phyloP scores from a whole-genome alignment of 2,113 vertebrate genomes.

The Pseudolaguvia tuberculata region DNA sequence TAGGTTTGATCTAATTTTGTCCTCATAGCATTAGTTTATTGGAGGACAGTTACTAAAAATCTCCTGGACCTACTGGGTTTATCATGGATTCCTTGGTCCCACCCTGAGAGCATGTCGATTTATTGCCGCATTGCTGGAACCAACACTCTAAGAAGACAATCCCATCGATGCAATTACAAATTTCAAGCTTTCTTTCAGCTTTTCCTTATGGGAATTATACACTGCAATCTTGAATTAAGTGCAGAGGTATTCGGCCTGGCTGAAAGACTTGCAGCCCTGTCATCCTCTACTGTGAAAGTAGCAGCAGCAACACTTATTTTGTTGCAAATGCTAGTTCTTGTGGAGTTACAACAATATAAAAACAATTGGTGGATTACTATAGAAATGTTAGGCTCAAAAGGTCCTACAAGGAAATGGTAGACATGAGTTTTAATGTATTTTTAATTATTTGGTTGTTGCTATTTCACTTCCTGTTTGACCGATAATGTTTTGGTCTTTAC shows the following conservation, averaged over 20 bases:
- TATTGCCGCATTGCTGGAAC: no score
- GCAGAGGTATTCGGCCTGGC: no score
- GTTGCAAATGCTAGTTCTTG: neutral
- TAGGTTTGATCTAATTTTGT: no score
- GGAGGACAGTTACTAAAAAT: no score
- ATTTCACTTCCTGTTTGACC: neutral
- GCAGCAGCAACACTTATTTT: neutral
- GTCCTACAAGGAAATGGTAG: neutral
- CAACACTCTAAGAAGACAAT: no score
- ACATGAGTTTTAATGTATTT: neutral
- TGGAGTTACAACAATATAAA: neutral
- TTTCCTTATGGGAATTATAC: neutral
- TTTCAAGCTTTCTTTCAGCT: neutral
- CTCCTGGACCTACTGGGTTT: no score
- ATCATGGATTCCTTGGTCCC: no score
- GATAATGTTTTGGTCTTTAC: neutral
- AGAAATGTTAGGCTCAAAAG: neutral
- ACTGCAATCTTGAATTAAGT: neutral
- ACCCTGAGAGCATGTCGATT: no score
- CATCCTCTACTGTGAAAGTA: neutral
- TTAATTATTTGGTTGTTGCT: neutral
- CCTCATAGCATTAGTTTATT: no score
- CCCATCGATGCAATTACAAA: neutral
- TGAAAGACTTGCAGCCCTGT: neutral
- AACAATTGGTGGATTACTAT: no score